These are phyloP conservation scores for Scomber colias DNA, from an alignment of 2,113 vertebrate genomes.

Conservation along the genomic window DNA sequence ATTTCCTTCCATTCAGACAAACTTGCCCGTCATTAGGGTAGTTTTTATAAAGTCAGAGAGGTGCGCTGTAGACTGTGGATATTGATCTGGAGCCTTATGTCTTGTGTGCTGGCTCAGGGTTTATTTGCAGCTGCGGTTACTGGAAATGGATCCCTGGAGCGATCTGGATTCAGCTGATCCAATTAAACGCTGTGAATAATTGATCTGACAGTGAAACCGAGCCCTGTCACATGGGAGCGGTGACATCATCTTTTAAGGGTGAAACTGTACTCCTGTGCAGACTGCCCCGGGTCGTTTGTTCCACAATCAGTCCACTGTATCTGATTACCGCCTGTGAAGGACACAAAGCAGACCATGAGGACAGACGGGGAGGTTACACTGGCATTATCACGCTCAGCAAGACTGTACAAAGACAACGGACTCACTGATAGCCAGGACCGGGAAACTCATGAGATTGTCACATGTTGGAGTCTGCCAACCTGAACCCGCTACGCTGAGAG, in stretches of 20 bases:
- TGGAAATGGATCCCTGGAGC: constrained; percentile 80
- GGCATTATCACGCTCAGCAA: constrained; percentile 58
- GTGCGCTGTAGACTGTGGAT: constrained; percentile 56
- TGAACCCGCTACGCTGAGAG: constrained; percentile 17
- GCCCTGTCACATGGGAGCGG: constrained; percentile 76
- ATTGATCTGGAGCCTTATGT: constrained; percentile 70
- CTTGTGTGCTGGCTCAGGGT: constrained; percentile 74
- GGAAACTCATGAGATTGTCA: constrained; percentile 67
- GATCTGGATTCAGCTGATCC: constrained; percentile 83
- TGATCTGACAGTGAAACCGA: constrained; percentile 83
- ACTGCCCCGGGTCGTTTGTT: constrained; percentile 73
- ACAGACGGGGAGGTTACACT: constrained; percentile 58
- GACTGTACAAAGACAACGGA: constrained; percentile 68
- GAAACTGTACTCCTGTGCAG: constrained; percentile 76
- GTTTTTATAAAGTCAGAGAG: constrained; percentile 49
- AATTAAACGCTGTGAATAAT: constrained; percentile 85
- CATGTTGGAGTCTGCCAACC: constrained; percentile 51
- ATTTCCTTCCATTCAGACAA: constrained; percentile 32
- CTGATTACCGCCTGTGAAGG: constrained; percentile 79
- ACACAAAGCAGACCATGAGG: constrained; percentile 76
- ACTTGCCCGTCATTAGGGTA: constrained; percentile 41
- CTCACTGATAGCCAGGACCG: constrained; percentile 53
- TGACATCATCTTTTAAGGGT: constrained; percentile 82
- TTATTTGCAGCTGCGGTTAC: constrained; percentile 83
- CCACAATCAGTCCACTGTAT: constrained; percentile 77